phyloP scores from a whole-genome alignment of 2,888 invertebrate genomes.

The Sinodicranocentrus sp. region DNA sequence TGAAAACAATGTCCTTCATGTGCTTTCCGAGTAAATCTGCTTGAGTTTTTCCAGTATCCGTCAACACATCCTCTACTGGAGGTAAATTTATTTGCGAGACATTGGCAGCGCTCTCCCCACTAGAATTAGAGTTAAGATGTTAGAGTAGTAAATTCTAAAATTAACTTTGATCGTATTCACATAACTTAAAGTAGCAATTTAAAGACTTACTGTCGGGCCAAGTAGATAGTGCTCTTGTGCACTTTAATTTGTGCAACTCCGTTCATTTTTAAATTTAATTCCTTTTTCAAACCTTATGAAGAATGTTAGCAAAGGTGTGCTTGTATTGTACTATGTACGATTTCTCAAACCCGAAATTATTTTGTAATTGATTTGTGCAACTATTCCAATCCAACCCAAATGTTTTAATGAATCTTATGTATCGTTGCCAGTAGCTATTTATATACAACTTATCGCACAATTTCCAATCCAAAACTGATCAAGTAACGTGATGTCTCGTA shows the following conservation, averaged over 20 bases:
- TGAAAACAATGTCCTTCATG: conserved; percentile 59
- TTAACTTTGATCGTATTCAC: neutral
- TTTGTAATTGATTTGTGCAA: too few species aligned
- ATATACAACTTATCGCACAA: too few species aligned
- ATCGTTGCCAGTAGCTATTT: too few species aligned
- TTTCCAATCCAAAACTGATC: too few species aligned
- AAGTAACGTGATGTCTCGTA: too few species aligned
- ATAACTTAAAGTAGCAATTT: neutral
- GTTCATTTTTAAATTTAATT: conserved; percentile 11
- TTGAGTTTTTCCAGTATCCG: conserved; percentile 58
- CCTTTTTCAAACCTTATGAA: too few species aligned
- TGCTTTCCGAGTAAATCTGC: conserved; percentile 60
- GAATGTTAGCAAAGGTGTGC: too few species aligned
- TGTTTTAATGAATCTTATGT: too few species aligned
- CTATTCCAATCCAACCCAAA: too few species aligned
- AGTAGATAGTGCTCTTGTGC: conserved; percentile 54
- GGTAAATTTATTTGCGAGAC: conserved; percentile 49
- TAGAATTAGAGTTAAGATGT: conserved; percentile 14
- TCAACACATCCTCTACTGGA: conserved; percentile 58
- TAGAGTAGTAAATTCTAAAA: neutral
- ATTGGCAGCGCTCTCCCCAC: conserved; percentile 60
- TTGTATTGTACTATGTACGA: too few species aligned
- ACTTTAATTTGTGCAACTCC: neutral
- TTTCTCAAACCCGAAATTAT: too few species aligned
- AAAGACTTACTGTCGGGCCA: conserved; percentile 61